Evolutionary conservation across 2,113 vertebrate species (phyloP), one percentile per base, ranked within the genome.

Genomic region (Toxostoma redivivum): DNA sequence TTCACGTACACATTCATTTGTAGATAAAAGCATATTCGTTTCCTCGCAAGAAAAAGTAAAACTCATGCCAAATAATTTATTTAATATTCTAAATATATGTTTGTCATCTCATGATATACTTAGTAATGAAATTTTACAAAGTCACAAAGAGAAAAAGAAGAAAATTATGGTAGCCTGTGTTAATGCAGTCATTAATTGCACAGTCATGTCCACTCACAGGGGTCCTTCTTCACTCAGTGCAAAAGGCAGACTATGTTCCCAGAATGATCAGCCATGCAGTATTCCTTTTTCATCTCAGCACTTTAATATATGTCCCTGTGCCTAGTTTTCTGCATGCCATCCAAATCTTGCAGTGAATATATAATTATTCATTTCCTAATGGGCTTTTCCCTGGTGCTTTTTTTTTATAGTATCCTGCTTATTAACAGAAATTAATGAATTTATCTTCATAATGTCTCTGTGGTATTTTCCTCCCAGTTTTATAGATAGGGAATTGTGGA

Each of bases 341-440:
- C 81, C 45, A 85, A 92, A 85, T 27, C 61, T 87, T 80, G 15
- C 42, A 53, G 58, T 83, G 95, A 95, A 96, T 92, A 42, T 42
- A 28, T 86, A 95, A 96, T 95, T 92, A 96, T 91, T 96, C 66
- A 82, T 80, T 94, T 95, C 74, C 66, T 95, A 95, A 87, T 82
- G 50, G 54, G 50, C 33, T 94, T 97, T 95, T 92, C 93, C 90
- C 72, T 94, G 23, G 73, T 94, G 91, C 4, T 71, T 89, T 89
- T 90, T 88, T 78, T 30, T 28, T 27, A 82, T 17, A 85, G 18
- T 89, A 89, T 85, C 42, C 30, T 82, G 70, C 57, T 94, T 96
- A 95, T 94, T 96, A 95, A 85, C 66, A 90, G 87, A 92, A 92
- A 94, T 94, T 94, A 95, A 95, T 92, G 53, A 92, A 95, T 95